phyloP scores from a whole-genome alignment of 2,888 invertebrate species.

The Nineta flava region DNA sequence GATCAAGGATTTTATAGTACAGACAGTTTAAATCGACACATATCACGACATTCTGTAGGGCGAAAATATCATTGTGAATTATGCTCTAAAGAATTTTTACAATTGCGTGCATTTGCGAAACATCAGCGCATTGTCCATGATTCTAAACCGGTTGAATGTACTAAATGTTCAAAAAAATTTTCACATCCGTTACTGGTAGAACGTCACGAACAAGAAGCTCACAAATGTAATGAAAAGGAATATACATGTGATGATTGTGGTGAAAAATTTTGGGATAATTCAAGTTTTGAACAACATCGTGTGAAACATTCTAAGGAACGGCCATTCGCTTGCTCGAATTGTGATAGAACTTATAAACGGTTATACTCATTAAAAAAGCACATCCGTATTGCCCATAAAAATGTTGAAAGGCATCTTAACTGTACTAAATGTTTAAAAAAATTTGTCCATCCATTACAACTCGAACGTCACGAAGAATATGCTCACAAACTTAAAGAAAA shows the following conservation, averaged over 20 bases:
- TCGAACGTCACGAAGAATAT: too few species aligned
- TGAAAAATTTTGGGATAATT: slow-evolving; percentile 39
- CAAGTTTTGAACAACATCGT: slow-evolving; percentile 37
- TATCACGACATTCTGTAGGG: too few species aligned
- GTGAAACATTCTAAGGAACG: slow-evolving; percentile 35
- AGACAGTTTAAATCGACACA: background rate
- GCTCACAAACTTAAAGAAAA: too few species aligned
- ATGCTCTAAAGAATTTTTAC: too few species aligned
- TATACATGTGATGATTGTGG: slow-evolving; percentile 29
- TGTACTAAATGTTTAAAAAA: background rate
- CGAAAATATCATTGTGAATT: too few species aligned
- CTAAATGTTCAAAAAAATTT: background rate
- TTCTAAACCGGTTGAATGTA: too few species aligned
- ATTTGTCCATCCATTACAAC: background rate
- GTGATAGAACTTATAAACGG: slow-evolving; percentile 24
- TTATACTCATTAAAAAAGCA: slow-evolving; percentile 24
- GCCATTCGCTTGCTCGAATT: slow-evolving; percentile 24
- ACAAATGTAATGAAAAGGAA: slow-evolving; percentile 22
- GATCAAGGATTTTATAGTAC: too few species aligned
- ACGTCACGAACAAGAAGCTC: slow-evolving; percentile 8
- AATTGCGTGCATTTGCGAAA: background rate
- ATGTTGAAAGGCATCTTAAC: background rate
- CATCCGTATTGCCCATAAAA: slow-evolving; percentile 20
- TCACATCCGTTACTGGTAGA: background rate
- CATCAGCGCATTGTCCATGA: too few species aligned